Conservation (phyloP, 2,888 invertebrate species). For the Drosophila nigritarsus region DNA sequence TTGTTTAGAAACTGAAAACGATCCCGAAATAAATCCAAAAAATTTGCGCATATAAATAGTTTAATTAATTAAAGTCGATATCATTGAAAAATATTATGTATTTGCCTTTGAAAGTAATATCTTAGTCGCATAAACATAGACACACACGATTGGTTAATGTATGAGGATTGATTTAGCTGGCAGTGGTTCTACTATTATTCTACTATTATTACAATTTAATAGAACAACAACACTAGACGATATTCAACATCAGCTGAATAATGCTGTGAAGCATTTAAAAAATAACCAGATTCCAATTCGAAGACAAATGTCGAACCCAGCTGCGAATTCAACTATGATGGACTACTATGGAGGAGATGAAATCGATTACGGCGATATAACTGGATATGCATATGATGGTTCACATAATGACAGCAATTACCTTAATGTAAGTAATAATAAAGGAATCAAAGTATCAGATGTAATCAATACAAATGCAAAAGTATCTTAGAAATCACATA, state of each 20-base stretch:
- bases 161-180: background rate
- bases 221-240: slow-evolving; percentile 90
- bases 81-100: background rate
- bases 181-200: background rate
- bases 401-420: slow-evolving; percentile 20
- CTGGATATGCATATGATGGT: slow-evolving; percentile 84
- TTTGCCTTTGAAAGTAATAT: background rate
- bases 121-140: background rate
- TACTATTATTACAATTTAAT: slow-evolving; percentile 35
- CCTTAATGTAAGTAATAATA: slow-evolving; percentile 22
- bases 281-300: background rate
- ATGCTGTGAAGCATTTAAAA: slow-evolving; percentile 5
- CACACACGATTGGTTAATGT: background rate
- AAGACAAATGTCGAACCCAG: slow-evolving; percentile 10
- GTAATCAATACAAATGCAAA: background rate
- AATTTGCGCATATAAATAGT: too few relatives aligned
- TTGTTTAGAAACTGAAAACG: too few relatives aligned
- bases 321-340: background rate
- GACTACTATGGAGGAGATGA: slow-evolving; percentile 84
- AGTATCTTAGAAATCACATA: background rate
- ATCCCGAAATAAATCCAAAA: too few relatives aligned
- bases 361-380: slow-evolving; percentile 88
- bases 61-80: too few relatives aligned
- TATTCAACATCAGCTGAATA: slow-evolving; percentile 87
- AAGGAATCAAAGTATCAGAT: background rate